A percentile compares a stretch with the other conserved stretches of the same genome.
These are phyloP conservation scores for Abrostola tripartita DNA, from an alignment of 2,888 invertebrate species.

Conservation along the genomic window DNA sequence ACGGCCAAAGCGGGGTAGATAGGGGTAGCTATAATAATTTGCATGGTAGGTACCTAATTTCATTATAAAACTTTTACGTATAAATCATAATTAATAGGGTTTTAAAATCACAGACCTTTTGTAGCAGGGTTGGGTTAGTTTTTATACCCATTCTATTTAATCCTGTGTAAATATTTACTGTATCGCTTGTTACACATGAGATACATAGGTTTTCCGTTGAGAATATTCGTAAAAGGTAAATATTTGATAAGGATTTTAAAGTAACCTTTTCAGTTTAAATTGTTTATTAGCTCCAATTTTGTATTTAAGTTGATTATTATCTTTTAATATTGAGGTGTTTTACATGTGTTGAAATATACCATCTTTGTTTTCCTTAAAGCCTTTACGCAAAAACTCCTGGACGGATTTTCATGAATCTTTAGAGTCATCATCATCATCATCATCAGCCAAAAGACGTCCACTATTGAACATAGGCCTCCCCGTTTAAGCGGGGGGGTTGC, in stretches of 20 bases:
- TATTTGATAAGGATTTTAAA: not conserved
- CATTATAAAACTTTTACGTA: slow-evolving; percentile 44
- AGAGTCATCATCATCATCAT: too few relatives aligned
- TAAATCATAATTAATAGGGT: slow-evolving; percentile 48
- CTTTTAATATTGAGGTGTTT: not conserved
- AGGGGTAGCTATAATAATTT: slow-evolving; percentile 15
- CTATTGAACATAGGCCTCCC: too few relatives aligned
- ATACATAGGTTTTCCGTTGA: too few relatives aligned
- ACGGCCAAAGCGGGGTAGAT: slow-evolving; percentile 2
- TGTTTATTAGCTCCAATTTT: not conserved
- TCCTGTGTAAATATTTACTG: slow-evolving; percentile 29
- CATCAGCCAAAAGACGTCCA: too few relatives aligned
- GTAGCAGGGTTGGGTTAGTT: slow-evolving; percentile 14
- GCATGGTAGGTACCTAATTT: slow-evolving; percentile 32
- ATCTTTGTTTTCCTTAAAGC: too few relatives aligned
- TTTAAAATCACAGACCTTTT: slow-evolving; percentile 28
- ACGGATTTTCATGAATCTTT: too few relatives aligned
- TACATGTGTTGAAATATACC: too few relatives aligned
- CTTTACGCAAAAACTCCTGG: too few relatives aligned
- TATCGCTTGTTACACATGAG: not conserved
- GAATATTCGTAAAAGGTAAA: too few relatives aligned
- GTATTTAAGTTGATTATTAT: not conserved
- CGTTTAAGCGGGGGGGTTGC: too few relatives aligned
- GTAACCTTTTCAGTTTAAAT: not conserved
- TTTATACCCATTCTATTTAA: not conserved